Evolutionary conservation across 2,888 invertebrate species (phyloP), one percentile per base, ranked within the genome.

Genomic region (Lomographa bimaculata): DNA sequence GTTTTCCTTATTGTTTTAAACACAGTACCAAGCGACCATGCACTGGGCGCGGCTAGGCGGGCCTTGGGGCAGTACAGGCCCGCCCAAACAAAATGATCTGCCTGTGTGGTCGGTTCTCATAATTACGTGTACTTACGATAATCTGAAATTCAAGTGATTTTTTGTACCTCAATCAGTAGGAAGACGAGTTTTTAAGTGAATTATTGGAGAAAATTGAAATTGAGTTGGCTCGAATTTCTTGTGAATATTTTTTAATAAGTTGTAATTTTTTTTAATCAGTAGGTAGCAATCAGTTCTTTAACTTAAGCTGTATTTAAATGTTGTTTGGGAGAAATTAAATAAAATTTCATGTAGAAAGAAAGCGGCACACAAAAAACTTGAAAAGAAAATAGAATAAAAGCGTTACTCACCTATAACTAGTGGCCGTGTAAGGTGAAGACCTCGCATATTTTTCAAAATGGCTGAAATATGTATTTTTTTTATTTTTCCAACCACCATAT

Each of bases 71-170:
- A 42, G 52, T 57, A 53, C 46, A 46, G 54, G 59, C 42, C 62
- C 64, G 68, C 68, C 66, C 66, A 60, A 59, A 65, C 61, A 63
- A 54, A 70, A 71, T 64, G 57, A 60, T 48, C 79, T 43, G 56
- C 76, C 48, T 78, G 80, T 79, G 79, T 78, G 79, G 80, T 61
- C 78, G 62, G 32, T 47, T 42, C 32, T 23, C 23, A 56, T 62
- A 63, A 68, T 64, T 67, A 64, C 57, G 29, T 36, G 35, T 43
- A 45, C 44, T 46, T 46, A 50, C 46, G 36, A 46, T 51, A 49
- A 43, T 43, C 42, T 43, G 6, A 19, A 32, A 32, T 25, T 34
- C 14, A 34, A 30, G 20, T 8, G 16, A 11, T 20, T 30, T 40
- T 41, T 35, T 35, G 10, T 16, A 3, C 20, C 10, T 7, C 5